Evolutionary conservation across 2,888 invertebrate species (phyloP).

Genomic region (Trachelus iudaicus): DNA sequence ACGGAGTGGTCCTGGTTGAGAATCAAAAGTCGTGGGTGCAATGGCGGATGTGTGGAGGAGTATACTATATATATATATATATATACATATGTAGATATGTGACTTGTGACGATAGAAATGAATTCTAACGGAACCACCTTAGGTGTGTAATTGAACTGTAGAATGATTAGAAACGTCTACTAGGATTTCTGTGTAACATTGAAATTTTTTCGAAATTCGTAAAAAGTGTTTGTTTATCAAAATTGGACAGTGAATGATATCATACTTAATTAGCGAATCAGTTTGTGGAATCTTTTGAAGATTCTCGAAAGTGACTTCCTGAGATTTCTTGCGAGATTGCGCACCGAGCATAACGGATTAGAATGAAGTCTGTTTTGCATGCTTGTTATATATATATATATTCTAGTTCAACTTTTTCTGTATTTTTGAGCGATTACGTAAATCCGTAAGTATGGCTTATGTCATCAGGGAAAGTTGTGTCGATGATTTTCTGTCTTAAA

Average conservation of each 20-base stretch:
- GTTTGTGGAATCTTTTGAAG: background rate
- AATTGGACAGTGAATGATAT: too few species aligned
- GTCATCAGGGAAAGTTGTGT: slow-evolving; percentile 16
- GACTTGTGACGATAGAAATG: slow-evolving; percentile 1
- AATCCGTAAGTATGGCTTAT: slow-evolving; percentile 7
- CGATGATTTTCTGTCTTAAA: too few species aligned
- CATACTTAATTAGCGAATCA: too few species aligned
- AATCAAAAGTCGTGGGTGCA: too few species aligned
- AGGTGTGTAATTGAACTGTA: background rate
- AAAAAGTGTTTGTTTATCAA: too few species aligned
- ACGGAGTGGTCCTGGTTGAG: too few species aligned
- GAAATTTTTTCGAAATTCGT: too few species aligned
- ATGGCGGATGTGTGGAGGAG: background rate
- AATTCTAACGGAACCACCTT: slow-evolving; percentile 14
- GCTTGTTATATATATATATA: background rate
- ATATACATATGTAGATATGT: background rate
- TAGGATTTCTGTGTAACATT: too few species aligned
- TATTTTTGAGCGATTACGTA: slow-evolving; percentile 10
- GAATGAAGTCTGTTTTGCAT: slow-evolving; percentile 6
- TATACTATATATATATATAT: background rate
- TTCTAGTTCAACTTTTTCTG: background rate
- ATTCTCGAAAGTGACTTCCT: slow-evolving; percentile 1
- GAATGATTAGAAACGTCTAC: too few species aligned
- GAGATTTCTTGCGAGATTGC: background rate
- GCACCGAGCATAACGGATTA: background rate